A percentile compares a stretch with the other conserved stretches of the same genome.
phyloP scores from a whole-genome alignment of 1,140 invertebrate species.

The Cotesia glomerata region DNA sequence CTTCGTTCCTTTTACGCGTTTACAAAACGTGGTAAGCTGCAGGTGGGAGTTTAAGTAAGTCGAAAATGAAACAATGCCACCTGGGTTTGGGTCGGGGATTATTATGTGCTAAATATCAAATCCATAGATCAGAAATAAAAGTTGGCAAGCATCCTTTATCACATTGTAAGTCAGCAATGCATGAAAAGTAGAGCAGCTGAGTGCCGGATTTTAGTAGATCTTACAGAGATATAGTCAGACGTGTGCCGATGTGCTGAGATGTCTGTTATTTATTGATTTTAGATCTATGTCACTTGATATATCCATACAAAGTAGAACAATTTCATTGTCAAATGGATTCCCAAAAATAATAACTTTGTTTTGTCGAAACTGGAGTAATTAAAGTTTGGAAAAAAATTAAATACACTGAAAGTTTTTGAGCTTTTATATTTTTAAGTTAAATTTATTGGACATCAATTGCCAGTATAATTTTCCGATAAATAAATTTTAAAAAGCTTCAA shows the following conservation, averaged over 20 bases:
- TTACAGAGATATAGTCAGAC: constrained; percentile 21
- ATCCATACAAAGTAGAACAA: constrained; percentile 9
- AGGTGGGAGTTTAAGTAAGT: too few species aligned
- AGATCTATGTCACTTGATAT: constrained; percentile 30
- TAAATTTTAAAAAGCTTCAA: too few species aligned
- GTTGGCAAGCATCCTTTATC: not conserved
- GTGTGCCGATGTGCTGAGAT: constrained; percentile 12
- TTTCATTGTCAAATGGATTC: not conserved
- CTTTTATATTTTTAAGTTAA: too few species aligned
- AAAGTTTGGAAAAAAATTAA: too few species aligned
- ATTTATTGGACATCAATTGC: too few species aligned
- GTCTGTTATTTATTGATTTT: constrained; percentile 22
- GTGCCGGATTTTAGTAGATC: constrained; percentile 24
- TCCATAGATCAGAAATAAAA: not conserved
- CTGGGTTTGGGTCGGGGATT: too few species aligned
- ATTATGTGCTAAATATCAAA: not conserved
- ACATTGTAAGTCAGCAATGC: not conserved
- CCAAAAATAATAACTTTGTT: not conserved
- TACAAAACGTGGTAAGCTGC: too few species aligned
- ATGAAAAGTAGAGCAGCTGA: constrained; percentile 23
- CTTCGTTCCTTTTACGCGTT: too few species aligned
- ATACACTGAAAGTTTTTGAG: too few species aligned
- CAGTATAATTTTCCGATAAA: too few species aligned
- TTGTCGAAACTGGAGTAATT: too few species aligned
- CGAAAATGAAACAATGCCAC: too few species aligned